Evolutionary conservation across 2,797 vertebrate genomes (phyloP).

Genomic region (Megalops cyprinoides): DNA sequence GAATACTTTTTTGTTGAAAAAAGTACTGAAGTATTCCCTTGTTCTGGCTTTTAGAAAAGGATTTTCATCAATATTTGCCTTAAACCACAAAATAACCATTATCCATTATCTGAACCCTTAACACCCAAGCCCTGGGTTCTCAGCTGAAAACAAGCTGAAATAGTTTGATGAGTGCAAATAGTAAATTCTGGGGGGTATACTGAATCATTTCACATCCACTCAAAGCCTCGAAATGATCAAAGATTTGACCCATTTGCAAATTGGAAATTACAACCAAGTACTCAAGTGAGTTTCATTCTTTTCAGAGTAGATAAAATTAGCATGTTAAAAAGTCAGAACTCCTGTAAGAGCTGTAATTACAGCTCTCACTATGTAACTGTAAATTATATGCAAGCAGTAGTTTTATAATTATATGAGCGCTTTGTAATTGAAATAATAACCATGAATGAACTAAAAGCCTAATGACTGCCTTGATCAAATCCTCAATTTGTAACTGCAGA

Average conservation of each 20-base stretch:
- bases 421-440: constrained; percentile 20
- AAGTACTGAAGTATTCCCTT: not conserved
- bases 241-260: constrained; percentile 12
- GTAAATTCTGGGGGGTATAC: not conserved
- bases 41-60: not conserved
- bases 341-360: constrained; percentile 24
- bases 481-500: not conserved
- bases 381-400: constrained; percentile 23
- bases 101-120: not conserved
- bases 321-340: not conserved
- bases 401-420: not conserved
- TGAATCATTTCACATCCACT: constrained; percentile 2
- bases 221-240: not conserved
- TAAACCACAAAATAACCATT: not conserved
- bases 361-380: not conserved
- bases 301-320: not conserved
- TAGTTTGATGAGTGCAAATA: not conserved
- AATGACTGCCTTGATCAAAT: constrained; percentile 20
- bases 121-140: not conserved
- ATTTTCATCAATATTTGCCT: not conserved
- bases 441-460: not conserved
- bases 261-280: constrained; percentile 27
- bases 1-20: not conserved
- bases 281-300: not conserved
- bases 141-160: not conserved